Base-by-base conservation (phyloP, 2,113 vertebrate species). In the Ascaphus truei region DNA sequence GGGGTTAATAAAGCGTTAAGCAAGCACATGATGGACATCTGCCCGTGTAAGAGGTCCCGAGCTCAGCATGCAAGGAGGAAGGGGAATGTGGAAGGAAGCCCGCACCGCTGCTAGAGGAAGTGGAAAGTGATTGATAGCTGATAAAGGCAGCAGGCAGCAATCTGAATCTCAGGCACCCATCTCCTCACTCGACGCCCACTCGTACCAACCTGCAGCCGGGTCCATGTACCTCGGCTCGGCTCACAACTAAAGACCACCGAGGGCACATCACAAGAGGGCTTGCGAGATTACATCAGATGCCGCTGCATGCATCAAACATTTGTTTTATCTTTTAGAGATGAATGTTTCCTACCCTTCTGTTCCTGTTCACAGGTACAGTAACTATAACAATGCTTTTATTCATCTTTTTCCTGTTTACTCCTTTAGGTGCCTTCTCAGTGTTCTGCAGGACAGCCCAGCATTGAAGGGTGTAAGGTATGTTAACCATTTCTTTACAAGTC, bases 111-210 rank as follows among this genome's bases (percentile, higher is more conserved):
- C 18, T 5, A 23, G 4, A 56, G 52, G 64, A 56, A 56, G 37
- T 67, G 64, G 27, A 67, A 67, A 43, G 8, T 4, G 51, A 56
- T 67, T 7, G 16, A 33, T 20, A 16, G 43, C 43, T 47, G 43
- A 47, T 47, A 22, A 47, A 22, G 33, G 20, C 25, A 9, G 18
- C 45, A 48, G 29, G 29, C 41, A 66, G 50, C 30, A 18, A 43
- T 57, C 26, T 47, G 36, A 20, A 16, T 25, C 33, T 20, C 51
- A 67, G 29, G 6, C 4, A 3, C 9, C 37, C 52, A 29, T 36
- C 63, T 31, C 51, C 37, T 31, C 52, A 11, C 20, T 56, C 57
- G 22, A 56, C 64, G 23, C 64, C 64, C 51, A 45, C 51, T 30
- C 10, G 8, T 43, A 25, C 27, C 63, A 56, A 13, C 8, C 31